Percentiles rank a stretch among this genome's conserved stretches.
These are phyloP conservation scores for Rhinichthys klamathensis DNA, from an alignment of 2,113 vertebrate genomes.

Conservation along the genomic window DNA sequence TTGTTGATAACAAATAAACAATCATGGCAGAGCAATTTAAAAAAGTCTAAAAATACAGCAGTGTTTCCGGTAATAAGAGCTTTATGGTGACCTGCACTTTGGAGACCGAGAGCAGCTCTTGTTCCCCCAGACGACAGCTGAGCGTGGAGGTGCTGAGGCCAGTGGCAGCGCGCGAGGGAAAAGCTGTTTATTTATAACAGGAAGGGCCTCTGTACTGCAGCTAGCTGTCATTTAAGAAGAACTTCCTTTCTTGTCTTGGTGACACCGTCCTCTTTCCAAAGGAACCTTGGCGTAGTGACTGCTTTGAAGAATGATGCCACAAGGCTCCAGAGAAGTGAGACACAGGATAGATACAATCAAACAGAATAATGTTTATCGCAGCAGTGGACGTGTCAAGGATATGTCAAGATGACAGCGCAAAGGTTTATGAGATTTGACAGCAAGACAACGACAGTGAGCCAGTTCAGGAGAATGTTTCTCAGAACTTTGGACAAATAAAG, in stretches of 20 bases:
- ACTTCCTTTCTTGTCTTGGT: conserved; percentile 50
- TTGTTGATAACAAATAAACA: conserved; percentile 58
- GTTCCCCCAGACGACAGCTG: conserved; percentile 80
- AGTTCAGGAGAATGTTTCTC: background rate
- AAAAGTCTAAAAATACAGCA: conserved; percentile 65
- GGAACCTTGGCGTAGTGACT: conserved; percentile 35
- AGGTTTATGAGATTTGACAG: conserved; percentile 17
- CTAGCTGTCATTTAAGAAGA: conserved; percentile 64
- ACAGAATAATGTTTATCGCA: conserved; percentile 38
- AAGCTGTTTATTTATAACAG: conserved; percentile 75
- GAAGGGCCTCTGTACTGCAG: conserved; percentile 55
- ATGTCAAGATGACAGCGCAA: conserved; percentile 15
- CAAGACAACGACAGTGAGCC: background rate
- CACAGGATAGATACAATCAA: background rate
- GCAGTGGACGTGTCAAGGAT: conserved; percentile 14
- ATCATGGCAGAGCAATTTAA: conserved; percentile 58
- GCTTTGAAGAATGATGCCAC: conserved; percentile 41
- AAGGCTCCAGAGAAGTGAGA: background rate
- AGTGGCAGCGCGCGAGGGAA: conserved; percentile 55
- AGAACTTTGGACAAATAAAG: background rate
- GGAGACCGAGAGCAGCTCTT: conserved; percentile 57
- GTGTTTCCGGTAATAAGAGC: conserved; percentile 73
- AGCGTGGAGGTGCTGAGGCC: conserved; percentile 61
- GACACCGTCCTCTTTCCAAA: conserved; percentile 41
- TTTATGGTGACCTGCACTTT: conserved; percentile 58